Evolutionary conservation across 2,888 invertebrate genomes (phyloP).

Genomic region (Parnassius orleans): DNA sequence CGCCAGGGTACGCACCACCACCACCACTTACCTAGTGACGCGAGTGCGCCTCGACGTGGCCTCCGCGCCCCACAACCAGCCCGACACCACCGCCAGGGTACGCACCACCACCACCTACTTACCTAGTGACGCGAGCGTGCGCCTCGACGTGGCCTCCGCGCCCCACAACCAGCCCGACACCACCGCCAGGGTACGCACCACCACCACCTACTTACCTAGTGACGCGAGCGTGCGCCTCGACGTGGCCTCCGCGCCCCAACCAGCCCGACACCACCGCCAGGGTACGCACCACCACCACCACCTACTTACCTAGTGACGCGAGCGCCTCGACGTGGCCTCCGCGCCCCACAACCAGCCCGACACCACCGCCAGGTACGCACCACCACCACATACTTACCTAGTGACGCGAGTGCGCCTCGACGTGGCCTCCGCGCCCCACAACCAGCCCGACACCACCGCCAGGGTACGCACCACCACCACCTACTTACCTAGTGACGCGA

Average conservation of each 20-base stretch:
- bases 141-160: slow-evolving; percentile 81
- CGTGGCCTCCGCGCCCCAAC: slow-evolving; percentile 75
- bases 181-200: slow-evolving; percentile 48
- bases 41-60: slow-evolving; percentile 83
- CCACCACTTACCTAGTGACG: too few species aligned
- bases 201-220: too few species aligned
- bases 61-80: slow-evolving; percentile 56
- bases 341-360: slow-evolving; percentile 54
- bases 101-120: too few species aligned
- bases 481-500: too few species aligned
- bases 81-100: slow-evolving; percentile 52
- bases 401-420: slow-evolving; percentile 85
- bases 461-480: slow-evolving; percentile 44
- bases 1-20: slow-evolving; percentile 46
- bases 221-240: slow-evolving; percentile 84
- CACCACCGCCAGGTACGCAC: slow-evolving; percentile 47
- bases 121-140: slow-evolving; percentile 83
- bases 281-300: slow-evolving; percentile 39
- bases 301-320: too few species aligned
- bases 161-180: slow-evolving; percentile 52
- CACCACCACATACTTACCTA: too few species aligned
- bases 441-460: slow-evolving; percentile 41
- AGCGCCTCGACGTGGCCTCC: slow-evolving; percentile 81
- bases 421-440: slow-evolving; percentile 75
- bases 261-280: slow-evolving; percentile 46